Evolutionary conservation across 2,888 invertebrate genomes (phyloP).

Genomic region (Drosophila falleni): DNA sequence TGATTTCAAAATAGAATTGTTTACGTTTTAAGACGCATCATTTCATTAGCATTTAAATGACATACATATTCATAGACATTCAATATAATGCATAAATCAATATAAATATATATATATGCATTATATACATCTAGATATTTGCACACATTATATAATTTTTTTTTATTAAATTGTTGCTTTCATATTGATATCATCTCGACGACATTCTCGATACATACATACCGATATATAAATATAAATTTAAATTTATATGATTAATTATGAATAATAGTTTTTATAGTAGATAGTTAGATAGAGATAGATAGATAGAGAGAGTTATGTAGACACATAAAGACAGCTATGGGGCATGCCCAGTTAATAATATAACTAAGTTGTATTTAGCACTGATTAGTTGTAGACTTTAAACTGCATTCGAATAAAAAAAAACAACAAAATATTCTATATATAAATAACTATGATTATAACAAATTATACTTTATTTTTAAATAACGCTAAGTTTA

Average conservation of each 20-base stretch:
- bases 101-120: conserved; percentile 6
- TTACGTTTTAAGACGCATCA: background rate
- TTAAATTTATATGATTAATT: conserved; percentile 3
- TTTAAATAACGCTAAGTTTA: conserved; percentile 25
- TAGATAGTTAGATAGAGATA: conserved; percentile 10
- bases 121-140: conserved; percentile 41
- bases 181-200: conserved; percentile 79
- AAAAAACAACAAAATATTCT: conserved; percentile 10
- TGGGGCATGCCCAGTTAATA: conserved; percentile 54
- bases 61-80: conserved; percentile 11
- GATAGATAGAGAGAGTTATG: background rate
- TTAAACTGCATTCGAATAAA: conserved; percentile 43
- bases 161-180: conserved; percentile 74
- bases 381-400: conserved; percentile 75
- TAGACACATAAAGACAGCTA: conserved; percentile 46
- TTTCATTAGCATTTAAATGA: background rate
- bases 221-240: conserved; percentile 21
- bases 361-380: conserved; percentile 78
- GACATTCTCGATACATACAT: conserved; percentile 48
- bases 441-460: conserved; percentile 20
- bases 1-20: conserved; percentile 2
- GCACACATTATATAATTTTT: conserved; percentile 32
- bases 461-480: conserved; percentile 19
- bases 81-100: conserved; percentile 29
- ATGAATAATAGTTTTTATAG: conserved; percentile 1